phyloP scores from a whole-genome alignment of 2,113 vertebrate genomes.

The Osmerus eperlanus region DNA sequence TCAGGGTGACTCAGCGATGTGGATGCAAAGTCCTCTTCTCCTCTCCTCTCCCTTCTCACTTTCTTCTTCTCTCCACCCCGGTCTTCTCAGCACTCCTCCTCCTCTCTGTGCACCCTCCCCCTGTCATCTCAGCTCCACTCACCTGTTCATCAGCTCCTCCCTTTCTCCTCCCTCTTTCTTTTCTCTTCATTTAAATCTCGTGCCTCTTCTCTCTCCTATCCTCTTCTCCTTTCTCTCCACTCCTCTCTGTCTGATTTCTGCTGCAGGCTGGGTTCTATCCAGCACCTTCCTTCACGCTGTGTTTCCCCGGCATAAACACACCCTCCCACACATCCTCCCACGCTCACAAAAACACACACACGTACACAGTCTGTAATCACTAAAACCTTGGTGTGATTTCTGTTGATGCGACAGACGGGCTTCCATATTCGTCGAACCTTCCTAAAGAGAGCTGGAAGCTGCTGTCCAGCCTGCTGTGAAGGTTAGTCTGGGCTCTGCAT shows the following conservation, averaged over 20 bases:
- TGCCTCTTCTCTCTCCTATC: not conserved
- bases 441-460: not conserved
- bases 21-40: not conserved
- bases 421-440: too few species aligned
- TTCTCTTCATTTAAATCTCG: not conserved
- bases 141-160: not conserved
- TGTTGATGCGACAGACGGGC: not conserved
- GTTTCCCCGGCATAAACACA: slow-evolving; percentile 32
- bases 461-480: slow-evolving; percentile 6
- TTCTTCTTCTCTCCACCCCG: slow-evolving; percentile 25
- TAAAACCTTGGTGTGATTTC: not conserved
- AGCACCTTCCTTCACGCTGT: slow-evolving; percentile 41
- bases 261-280: slow-evolving; percentile 59
- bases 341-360: slow-evolving; percentile 30
- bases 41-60: slow-evolving; percentile 14
- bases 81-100: slow-evolving; percentile 48
- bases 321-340: slow-evolving; percentile 28
- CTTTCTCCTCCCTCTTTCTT: not conserved
- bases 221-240: slow-evolving; percentile 27
- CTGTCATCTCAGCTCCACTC: slow-evolving; percentile 10
- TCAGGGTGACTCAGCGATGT: not conserved
- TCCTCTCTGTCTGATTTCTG: slow-evolving; percentile 13
- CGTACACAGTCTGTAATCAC: not conserved
- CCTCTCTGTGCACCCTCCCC: slow-evolving; percentile 27
- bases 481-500: too few species aligned